These are phyloP conservation scores for Corythornis vintsioides DNA, from an alignment of 2,113 vertebrate species.

Conservation along the genomic window DNA sequence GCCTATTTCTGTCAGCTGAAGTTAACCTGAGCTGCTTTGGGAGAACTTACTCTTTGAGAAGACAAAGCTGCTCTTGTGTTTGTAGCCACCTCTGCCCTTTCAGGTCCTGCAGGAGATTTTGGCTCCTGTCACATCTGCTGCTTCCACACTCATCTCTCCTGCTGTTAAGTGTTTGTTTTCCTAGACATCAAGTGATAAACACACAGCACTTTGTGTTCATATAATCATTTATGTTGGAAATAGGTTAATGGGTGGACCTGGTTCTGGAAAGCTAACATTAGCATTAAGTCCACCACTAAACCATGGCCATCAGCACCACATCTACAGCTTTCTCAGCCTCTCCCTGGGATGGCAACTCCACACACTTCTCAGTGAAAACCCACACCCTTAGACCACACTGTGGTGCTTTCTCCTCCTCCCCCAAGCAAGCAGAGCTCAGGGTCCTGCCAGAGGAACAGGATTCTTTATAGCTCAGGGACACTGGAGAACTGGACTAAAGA, in stretches of 20 bases:
- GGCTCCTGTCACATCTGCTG: neutral
- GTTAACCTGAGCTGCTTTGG: neutral
- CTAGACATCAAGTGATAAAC: neutral
- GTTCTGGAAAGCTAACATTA: neutral
- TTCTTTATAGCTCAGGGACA: neutral
- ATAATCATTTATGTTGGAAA: neutral
- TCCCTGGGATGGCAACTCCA: neutral
- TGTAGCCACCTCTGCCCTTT: neutral
- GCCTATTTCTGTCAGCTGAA: conserved; percentile 47
- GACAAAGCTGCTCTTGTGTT: neutral
- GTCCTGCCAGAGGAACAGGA: neutral
- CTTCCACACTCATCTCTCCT: neutral
- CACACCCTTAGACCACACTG: neutral
- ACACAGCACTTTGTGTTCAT: neutral
- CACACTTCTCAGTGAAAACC: accelerated
- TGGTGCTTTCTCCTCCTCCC: neutral
- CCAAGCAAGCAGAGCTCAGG: neutral
- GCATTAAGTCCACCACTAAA: neutral
- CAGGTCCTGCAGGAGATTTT: neutral
- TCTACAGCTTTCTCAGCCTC: neutral
- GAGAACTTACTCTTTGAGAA: neutral
- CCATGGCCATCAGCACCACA: neutral
- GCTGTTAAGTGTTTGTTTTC: neutral
- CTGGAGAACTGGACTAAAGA: neutral
- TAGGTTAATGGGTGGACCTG: too few species aligned